Evolutionary conservation across 2,888 invertebrate genomes (phyloP).

Genomic region (Scaeva pyrastri): DNA sequence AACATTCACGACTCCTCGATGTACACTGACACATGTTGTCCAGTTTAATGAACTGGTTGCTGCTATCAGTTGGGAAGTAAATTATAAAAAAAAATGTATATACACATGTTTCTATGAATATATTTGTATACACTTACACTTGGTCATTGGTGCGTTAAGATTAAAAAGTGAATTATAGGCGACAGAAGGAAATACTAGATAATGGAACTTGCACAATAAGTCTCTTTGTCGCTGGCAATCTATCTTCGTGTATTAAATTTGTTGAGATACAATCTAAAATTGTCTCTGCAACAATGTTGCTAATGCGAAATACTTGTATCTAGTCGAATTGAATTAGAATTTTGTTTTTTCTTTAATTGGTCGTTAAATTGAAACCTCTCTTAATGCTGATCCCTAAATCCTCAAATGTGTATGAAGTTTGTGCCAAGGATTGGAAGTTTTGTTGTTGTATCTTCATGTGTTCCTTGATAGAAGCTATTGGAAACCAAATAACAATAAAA

Average conservation of each 20-base stretch:
- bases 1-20: constrained; percentile 37
- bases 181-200: constrained; percentile 37
- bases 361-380: constrained; percentile 37
- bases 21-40: not conserved
- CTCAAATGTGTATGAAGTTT: not conserved
- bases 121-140: too few relatives aligned
- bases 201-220: constrained; percentile 11
- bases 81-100: constrained; percentile 21
- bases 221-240: not conserved
- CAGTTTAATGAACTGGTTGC: constrained; percentile 58
- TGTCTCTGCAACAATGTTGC: constrained; percentile 26
- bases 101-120: too few relatives aligned
- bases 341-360: not conserved
- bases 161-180: constrained; percentile 23
- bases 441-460: too few relatives aligned
- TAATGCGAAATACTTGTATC: not conserved
- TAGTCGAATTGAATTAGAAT: not conserved
- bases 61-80: constrained; percentile 61
- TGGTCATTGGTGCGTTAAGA: constrained; percentile 58
- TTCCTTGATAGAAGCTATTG: too few relatives aligned
- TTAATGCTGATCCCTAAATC: constrained; percentile 26
- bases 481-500: constrained; percentile 55
- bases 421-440: constrained; percentile 16
- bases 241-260: not conserved
- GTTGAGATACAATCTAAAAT: not conserved